Evolutionary conservation across 2,797 vertebrate species (phyloP).

Genomic region (Gorsachius magnificus): DNA sequence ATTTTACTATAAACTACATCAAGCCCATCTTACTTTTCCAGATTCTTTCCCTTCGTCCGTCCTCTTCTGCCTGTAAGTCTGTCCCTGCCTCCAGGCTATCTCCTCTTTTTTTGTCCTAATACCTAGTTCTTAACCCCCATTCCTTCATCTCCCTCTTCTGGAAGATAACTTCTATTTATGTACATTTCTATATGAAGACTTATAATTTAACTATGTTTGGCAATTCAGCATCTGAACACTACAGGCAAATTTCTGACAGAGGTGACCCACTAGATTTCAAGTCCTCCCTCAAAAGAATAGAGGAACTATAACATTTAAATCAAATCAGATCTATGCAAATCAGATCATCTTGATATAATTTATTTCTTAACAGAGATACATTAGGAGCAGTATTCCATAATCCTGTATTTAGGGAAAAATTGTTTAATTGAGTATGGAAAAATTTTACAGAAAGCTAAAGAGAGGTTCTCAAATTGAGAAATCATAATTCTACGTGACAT

Average conservation of each 20-base stretch:
- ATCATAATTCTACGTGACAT: neutral
- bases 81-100: neutral
- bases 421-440: neutral
- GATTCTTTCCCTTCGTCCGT: neutral
- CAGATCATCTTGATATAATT: neutral
- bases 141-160: neutral
- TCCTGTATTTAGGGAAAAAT: neutral
- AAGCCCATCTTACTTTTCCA: neutral
- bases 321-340: neutral
- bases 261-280: neutral
- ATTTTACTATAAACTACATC: neutral
- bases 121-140: neutral
- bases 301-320: neutral
- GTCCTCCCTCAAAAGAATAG: neutral
- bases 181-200: neutral
- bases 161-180: neutral
- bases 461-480: neutral
- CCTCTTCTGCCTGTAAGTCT: neutral
- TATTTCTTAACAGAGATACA: neutral
- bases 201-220: neutral
- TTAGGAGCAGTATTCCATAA: neutral
- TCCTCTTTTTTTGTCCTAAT: neutral
- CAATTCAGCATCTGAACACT: neutral
- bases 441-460: neutral
- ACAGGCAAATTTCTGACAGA: neutral